phyloP scores from a whole-genome alignment of 2,113 vertebrate species.

The Paraplagusia blochii region DNA sequence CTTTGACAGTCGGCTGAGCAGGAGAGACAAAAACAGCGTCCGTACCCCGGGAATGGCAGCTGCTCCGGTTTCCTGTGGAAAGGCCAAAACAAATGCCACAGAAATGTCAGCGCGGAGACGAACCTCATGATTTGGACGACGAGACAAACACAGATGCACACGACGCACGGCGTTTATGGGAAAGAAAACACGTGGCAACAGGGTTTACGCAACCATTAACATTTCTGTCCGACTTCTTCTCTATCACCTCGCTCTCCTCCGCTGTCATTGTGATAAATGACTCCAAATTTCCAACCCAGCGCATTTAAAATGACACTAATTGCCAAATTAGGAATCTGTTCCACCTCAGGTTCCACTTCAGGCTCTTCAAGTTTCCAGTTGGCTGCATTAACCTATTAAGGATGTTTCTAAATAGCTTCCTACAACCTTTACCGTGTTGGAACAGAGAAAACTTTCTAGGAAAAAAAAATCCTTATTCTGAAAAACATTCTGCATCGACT shows the following conservation, averaged over 20 bases:
- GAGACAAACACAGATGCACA: background rate
- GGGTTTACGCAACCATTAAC: constrained; percentile 7
- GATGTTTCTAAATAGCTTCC: background rate
- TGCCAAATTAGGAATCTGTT: constrained; percentile 20
- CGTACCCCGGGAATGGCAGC: constrained; percentile 13
- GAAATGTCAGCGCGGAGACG: constrained; percentile 34
- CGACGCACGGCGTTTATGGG: background rate
- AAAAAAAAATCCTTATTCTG: background rate
- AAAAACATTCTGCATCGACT: too few relatives aligned
- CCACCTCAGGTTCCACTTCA: background rate
- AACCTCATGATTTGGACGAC: background rate
- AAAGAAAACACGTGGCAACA: background rate
- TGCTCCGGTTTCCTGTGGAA: constrained; percentile 18
- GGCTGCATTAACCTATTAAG: background rate
- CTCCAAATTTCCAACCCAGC: background rate
- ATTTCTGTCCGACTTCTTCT: constrained; percentile 17
- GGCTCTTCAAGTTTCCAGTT: constrained; percentile 18
- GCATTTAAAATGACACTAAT: constrained; percentile 27
- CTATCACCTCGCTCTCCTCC: background rate
- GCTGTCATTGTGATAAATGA: constrained; percentile 33
- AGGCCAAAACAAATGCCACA: constrained; percentile 39
- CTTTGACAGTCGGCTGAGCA: constrained; percentile 6
- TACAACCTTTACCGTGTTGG: background rate
- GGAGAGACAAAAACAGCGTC: constrained; percentile 21
- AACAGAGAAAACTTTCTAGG: background rate